Conservation (phyloP, 2,888 invertebrate genomes). For the Drosophila algonquin region DNA sequence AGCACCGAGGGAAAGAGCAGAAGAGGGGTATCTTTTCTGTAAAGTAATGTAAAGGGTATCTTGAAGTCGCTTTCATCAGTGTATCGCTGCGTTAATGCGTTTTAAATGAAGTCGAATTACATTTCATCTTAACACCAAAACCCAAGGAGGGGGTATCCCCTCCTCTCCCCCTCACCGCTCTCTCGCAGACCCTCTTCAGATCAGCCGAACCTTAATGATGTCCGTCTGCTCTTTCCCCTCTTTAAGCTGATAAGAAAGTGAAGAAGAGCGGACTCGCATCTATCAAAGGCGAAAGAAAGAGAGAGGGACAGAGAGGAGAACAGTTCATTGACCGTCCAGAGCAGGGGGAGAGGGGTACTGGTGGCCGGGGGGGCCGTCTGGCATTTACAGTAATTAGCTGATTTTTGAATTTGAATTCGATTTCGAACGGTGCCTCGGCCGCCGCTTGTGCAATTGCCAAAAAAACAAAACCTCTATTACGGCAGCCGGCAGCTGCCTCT, state of each 20-base stretch:
- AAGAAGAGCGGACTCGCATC: not conserved
- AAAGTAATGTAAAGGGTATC: not conserved
- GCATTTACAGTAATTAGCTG: slow-evolving; percentile 54
- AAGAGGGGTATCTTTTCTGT: no score
- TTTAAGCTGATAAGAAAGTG: slow-evolving; percentile 9
- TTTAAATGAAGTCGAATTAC: slow-evolving; percentile 40
- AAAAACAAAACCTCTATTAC: slow-evolving; percentile 20
- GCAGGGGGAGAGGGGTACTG: no score
- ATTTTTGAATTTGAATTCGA: slow-evolving; percentile 27
- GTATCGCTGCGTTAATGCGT: slow-evolving; percentile 38
- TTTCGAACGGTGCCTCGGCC: slow-evolving; percentile 7
- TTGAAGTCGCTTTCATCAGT: not conserved
- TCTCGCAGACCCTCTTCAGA: no score
- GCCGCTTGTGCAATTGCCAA: slow-evolving; percentile 53
- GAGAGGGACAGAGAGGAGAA: not conserved
- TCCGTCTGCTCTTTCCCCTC: slow-evolving; percentile 2
- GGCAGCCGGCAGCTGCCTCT: slow-evolving; percentile 31
- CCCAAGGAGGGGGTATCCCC: no score
- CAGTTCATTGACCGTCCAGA: slow-evolving; percentile 42
- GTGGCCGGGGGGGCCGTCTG: slow-evolving; percentile 6
- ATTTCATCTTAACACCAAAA: slow-evolving; percentile 1
- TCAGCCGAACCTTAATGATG: slow-evolving; percentile 3
- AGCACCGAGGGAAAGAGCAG: not conserved
- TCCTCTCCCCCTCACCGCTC: no score
- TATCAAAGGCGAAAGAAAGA: not conserved